A percentile compares a stretch with the other conserved stretches of the same genome.
These are phyloP conservation scores for Criorhina ranunculi DNA, from an alignment of 2,888 invertebrate genomes.

Conservation along the genomic window DNA sequence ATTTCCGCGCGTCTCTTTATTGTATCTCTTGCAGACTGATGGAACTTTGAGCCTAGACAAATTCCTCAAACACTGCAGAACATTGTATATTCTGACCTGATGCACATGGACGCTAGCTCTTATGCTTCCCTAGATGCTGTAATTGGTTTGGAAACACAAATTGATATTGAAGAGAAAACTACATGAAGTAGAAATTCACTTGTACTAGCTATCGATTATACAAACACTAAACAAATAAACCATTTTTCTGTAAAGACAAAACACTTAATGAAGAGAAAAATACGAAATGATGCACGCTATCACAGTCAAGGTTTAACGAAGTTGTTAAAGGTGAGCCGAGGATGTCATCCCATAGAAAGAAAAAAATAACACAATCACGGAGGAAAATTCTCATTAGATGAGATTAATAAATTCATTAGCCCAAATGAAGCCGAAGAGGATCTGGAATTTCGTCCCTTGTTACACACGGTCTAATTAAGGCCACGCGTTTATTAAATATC, in stretches of 20 bases:
- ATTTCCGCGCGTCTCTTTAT: too few relatives aligned
- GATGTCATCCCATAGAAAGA: neutral
- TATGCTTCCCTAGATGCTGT: neutral
- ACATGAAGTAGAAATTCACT: conserved; percentile 4
- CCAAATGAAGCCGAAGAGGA: conserved; percentile 2
- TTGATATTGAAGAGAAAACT: conserved; percentile 45
- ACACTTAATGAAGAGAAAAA: neutral
- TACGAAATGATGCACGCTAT: neutral
- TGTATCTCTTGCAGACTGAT: too few relatives aligned
- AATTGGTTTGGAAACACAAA: conserved; percentile 1
- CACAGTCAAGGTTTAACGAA: neutral
- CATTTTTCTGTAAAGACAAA: neutral
- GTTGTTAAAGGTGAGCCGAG: neutral
- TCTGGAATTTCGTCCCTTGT: neutral
- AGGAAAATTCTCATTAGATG: conserved; percentile 22
- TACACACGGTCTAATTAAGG: conserved; percentile 24
- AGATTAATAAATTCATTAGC: conserved; percentile 22
- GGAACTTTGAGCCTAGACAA: too few relatives aligned
- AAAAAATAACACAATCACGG: neutral
- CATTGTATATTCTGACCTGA: too few relatives aligned
- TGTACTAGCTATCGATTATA: conserved; percentile 33
- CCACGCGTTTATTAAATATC: conserved; percentile 10
- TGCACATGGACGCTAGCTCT: too few relatives aligned
- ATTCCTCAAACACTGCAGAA: too few relatives aligned
- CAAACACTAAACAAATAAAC: conserved; percentile 7